A percentile compares a stretch with the other conserved stretches of the same genome.
These are phyloP conservation scores for Nomada ruficornis DNA, from an alignment of 2,888 invertebrate species.

Conservation along the genomic window DNA sequence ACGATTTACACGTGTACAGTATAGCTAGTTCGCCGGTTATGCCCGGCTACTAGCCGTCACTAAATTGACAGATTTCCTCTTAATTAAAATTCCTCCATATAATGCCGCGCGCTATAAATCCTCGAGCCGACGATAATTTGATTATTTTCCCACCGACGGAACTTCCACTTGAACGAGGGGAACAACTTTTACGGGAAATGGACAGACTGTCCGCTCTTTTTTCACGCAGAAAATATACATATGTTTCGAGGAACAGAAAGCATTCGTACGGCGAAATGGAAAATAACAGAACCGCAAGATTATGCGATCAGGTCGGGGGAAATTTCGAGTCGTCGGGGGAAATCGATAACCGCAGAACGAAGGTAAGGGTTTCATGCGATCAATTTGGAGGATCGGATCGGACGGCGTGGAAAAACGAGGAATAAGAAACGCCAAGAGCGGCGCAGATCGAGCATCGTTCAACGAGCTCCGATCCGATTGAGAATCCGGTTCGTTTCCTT, in stretches of 20 bases:
- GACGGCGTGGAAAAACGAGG: conserved; percentile 30
- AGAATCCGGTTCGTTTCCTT: conserved; percentile 63
- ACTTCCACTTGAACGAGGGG: no score
- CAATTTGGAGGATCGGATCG: conserved; percentile 47
- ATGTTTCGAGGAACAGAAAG: no score
- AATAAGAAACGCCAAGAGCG: conserved; percentile 31
- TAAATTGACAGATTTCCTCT: conserved; percentile 64
- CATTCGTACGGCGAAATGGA: no score
- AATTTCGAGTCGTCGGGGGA: not conserved
- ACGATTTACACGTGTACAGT: conserved; percentile 19
- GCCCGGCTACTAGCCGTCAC: conserved; percentile 30
- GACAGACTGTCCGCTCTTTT: no score
- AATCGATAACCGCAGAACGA: conserved; percentile 29
- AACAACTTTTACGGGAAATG: no score
- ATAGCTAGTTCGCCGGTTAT: conserved; percentile 32
- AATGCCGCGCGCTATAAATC: conserved; percentile 32
- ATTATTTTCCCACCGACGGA: not conserved
- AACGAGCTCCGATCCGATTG: conserved; percentile 65
- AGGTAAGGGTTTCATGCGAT: conserved; percentile 44
- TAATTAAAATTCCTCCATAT: conserved; percentile 63
- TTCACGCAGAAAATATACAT: no score
- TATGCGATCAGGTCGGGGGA: not conserved
- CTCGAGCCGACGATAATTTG: not conserved
- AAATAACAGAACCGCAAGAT: not conserved
- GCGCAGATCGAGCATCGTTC: conserved; percentile 57